A percentile compares a stretch with the other conserved stretches of the same genome.
These are phyloP conservation scores for Dissostichus mawsoni DNA, from an alignment of 2,113 vertebrate genomes.

Conservation along the genomic window DNA sequence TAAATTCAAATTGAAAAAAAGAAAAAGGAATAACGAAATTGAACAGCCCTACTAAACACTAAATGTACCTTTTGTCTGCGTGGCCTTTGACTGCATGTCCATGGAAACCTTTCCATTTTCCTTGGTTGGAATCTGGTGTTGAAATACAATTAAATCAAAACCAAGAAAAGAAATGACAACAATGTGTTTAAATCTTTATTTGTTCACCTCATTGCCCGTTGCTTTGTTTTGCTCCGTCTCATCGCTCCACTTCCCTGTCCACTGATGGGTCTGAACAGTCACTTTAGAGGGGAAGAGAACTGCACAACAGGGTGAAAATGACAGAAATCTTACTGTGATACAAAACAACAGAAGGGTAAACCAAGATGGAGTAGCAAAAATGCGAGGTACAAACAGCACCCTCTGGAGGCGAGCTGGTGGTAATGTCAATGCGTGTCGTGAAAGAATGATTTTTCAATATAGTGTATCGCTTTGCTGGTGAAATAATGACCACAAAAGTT, in stretches of 20 bases:
- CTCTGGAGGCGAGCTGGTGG: conserved; percentile 3
- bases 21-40: too few species aligned
- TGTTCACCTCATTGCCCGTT: conserved; percentile 44
- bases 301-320: conserved; percentile 47
- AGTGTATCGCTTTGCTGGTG: too few species aligned
- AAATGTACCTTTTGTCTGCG: conserved; percentile 81
- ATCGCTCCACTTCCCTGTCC: conserved; percentile 76
- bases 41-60: too few species aligned
- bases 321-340: neutral
- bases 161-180: neutral
- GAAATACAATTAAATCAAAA: conserved; percentile 3
- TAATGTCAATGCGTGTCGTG: too few species aligned
- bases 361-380: neutral
- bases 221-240: conserved; percentile 27
- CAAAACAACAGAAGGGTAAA: neutral
- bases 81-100: conserved; percentile 79
- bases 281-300: conserved; percentile 83
- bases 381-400: conserved; percentile 4
- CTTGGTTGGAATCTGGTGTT: conserved; percentile 16
- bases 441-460: too few species aligned
- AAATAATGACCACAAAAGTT: too few species aligned
- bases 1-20: too few species aligned
- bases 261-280: conserved; percentile 70
- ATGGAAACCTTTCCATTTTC: conserved; percentile 31
- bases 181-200: neutral